Conservation (phyloP, 2,113 vertebrate genomes). For the Gadus macrocephalus region DNA sequence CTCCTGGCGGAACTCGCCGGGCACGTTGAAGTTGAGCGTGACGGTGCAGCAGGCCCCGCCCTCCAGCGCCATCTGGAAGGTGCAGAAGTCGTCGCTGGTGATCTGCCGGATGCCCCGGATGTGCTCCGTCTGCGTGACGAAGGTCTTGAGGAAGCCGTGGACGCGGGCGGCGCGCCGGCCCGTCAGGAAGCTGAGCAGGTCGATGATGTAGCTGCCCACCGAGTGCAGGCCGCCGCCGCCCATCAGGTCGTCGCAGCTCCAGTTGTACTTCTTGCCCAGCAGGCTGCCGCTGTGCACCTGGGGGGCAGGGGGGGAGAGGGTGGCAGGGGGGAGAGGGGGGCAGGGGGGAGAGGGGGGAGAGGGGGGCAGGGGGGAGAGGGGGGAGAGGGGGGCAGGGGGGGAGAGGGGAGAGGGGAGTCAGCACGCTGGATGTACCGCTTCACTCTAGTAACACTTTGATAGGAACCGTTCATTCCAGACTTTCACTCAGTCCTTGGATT, state of each 20-base stretch:
- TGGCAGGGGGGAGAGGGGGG: neutral
- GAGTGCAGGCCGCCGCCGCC: constrained; percentile 95
- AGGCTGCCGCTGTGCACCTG: constrained; percentile 94
- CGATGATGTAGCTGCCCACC: constrained; percentile 97
- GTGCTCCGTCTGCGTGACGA: constrained; percentile 96
- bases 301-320: neutral
- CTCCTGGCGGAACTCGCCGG: constrained; percentile 93
- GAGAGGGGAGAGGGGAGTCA: too few relatives aligned
- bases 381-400: too few relatives aligned
- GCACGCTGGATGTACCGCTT: too few relatives aligned
- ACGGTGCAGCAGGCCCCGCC: constrained; percentile 93
- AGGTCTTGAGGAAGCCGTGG: constrained; percentile 94
- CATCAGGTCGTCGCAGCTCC: constrained; percentile 98
- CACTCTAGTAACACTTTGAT: too few relatives aligned
- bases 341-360: neutral
- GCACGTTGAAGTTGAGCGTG: constrained; percentile 96
- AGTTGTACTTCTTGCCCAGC: constrained; percentile 97
- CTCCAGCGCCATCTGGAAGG: constrained; percentile 97
- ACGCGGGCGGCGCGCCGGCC: constrained; percentile 89
- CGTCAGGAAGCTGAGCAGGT: constrained; percentile 93
- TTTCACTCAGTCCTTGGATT: too few relatives aligned
- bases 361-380: neutral
- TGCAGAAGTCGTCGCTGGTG: constrained; percentile 98
- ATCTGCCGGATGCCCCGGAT: constrained; percentile 97
- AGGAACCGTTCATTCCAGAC: too few relatives aligned